A percentile compares a stretch with the other conserved stretches of the same genome.
These are phyloP conservation scores for Andrena trimmerana DNA, from an alignment of 2,888 invertebrate genomes.

Conservation along the genomic window DNA sequence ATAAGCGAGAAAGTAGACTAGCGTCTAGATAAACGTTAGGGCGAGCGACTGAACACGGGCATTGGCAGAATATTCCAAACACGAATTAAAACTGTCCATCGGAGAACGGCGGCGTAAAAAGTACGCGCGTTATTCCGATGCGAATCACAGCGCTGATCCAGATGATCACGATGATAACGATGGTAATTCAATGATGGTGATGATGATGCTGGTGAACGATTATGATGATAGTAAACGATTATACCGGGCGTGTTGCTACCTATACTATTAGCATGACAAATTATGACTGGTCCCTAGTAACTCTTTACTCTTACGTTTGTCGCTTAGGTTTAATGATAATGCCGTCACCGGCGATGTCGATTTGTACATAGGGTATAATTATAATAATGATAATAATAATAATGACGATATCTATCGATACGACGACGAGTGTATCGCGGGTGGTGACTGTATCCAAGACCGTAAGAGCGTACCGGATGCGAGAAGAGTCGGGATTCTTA, in stretches of 20 bases:
- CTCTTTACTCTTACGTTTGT: constrained; percentile 77
- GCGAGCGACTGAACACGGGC: constrained; percentile 75
- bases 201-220: constrained; percentile 32
- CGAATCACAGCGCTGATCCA: constrained; percentile 56
- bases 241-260: constrained; percentile 79
- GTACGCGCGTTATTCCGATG: constrained; percentile 16
- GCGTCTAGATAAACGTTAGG: constrained; percentile 59
- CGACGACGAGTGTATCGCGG: constrained; percentile 63
- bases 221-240: constrained; percentile 57
- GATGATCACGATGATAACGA: constrained; percentile 22
- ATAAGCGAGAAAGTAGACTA: constrained; percentile 41
- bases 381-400: constrained; percentile 67
- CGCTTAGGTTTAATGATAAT: constrained; percentile 73
- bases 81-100: constrained; percentile 76
- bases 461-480: constrained; percentile 67
- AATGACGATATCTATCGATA: constrained; percentile 62
- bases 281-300: constrained; percentile 81
- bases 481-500: constrained; percentile 21
- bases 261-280: constrained; percentile 81
- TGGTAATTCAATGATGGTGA: constrained; percentile 32
- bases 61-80: constrained; percentile 77
- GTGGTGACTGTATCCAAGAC: constrained; percentile 66
- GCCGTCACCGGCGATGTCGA: constrained; percentile 71
- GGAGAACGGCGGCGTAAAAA: constrained; percentile 11
- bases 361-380: constrained; percentile 73